Evolutionary conservation across 2,888 invertebrate genomes (phyloP).

Genomic region (Cataglyphis livida): DNA sequence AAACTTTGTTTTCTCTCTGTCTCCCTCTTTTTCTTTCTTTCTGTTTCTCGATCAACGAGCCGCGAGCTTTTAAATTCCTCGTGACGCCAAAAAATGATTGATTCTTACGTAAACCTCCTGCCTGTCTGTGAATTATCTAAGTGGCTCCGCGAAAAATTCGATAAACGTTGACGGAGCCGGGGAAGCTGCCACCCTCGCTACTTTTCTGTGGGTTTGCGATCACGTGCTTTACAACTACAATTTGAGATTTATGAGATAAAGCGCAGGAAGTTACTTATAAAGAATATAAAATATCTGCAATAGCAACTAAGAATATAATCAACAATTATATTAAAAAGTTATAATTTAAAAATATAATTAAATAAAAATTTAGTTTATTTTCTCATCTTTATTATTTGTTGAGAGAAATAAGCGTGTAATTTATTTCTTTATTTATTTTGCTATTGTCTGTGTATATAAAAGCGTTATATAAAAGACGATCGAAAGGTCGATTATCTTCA

Average conservation of each 20-base stretch:
- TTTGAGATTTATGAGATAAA: constrained; percentile 37
- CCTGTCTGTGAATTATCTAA: constrained; percentile 48
- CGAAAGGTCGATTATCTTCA: not conserved
- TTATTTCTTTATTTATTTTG: not conserved
- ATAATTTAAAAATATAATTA: not conserved
- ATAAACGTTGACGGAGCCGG: constrained; percentile 44
- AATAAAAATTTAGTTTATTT: too few species aligned
- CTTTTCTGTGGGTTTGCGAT: constrained; percentile 10
- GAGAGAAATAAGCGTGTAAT: not conserved
- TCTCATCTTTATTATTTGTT: not conserved
- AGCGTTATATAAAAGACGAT: not conserved
- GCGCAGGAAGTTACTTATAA: not conserved
- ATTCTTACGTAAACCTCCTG: constrained; percentile 67
- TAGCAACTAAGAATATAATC: not conserved
- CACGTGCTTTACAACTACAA: constrained; percentile 24
- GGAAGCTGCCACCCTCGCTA: constrained; percentile 42
- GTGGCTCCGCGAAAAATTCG: constrained; percentile 53
- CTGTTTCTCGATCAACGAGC: constrained; percentile 63
- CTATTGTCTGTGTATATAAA: not conserved
- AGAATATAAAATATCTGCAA: not conserved
- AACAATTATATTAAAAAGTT: not conserved
- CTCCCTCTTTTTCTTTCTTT: not conserved
- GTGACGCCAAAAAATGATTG: constrained; percentile 68
- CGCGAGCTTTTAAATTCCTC: constrained; percentile 70
- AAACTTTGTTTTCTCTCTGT: not conserved